A percentile compares a stretch with the other conserved stretches of the same genome.
Conservation (phyloP, 2,797 vertebrate genomes). For the Bucorvus abyssinicus region DNA sequence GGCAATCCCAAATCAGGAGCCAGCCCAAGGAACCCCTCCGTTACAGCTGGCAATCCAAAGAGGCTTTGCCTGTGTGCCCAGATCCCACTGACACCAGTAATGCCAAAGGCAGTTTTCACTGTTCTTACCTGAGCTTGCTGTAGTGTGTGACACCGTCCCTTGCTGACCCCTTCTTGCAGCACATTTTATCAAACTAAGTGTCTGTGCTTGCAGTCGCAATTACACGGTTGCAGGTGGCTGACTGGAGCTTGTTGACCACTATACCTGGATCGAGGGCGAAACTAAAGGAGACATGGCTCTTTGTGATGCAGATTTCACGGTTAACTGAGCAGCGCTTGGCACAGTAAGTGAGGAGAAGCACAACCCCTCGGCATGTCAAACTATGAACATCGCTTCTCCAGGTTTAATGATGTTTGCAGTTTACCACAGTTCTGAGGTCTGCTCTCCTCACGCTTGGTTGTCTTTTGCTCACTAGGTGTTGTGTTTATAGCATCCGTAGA, state of each 20-base stretch:
- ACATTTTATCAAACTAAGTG: not conserved
- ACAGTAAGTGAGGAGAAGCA: not conserved
- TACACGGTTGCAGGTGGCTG: not conserved
- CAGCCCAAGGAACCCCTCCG: rapidly evolving
- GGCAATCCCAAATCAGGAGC: not conserved
- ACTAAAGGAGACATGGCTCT: not conserved
- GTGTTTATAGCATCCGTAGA: not conserved
- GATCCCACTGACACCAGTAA: not conserved
- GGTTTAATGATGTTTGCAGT: not conserved
- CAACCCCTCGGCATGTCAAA: rapidly evolving
- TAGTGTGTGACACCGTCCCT: not conserved
- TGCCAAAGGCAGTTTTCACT: not conserved
- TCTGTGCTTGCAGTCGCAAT: not conserved
- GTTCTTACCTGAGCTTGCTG: rapidly evolving
- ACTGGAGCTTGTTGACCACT: rapidly evolving
- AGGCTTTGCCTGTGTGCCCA: not conserved
- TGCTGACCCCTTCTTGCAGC: not conserved
- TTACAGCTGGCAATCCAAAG: not conserved
- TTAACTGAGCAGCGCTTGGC: not conserved
- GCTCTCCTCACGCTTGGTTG: not conserved
- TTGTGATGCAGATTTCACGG: not conserved
- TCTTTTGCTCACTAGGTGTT: not conserved
- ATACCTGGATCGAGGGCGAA: rapidly evolving
- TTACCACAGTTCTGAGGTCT: not conserved
- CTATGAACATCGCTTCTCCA: not conserved